These are phyloP conservation scores for Eurytoma adleriae DNA, from an alignment of 2,888 invertebrate genomes.

Conservation along the genomic window DNA sequence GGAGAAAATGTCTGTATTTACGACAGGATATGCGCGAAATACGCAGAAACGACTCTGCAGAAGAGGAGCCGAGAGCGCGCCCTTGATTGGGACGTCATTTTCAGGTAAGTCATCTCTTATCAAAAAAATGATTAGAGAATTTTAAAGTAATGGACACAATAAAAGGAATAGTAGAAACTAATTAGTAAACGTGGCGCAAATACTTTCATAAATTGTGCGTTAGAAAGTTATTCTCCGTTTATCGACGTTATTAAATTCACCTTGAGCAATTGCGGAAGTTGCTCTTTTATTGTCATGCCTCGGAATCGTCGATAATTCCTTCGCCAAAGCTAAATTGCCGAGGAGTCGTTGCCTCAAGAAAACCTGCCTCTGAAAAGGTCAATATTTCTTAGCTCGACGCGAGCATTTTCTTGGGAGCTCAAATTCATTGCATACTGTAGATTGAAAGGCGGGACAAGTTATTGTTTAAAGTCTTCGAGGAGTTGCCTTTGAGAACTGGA, in stretches of 20 bases:
- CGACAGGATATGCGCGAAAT: slow-evolving; percentile 86
- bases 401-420: no score
- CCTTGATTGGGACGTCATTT: slow-evolving; percentile 86
- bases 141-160: no score
- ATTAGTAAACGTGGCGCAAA: slow-evolving; percentile 8
- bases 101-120: slow-evolving; percentile 82
- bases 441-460: no score
- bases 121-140: no score
- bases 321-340: slow-evolving; percentile 23
- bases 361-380: slow-evolving; percentile 45
- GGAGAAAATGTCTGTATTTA: slow-evolving; percentile 88
- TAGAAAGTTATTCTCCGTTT: neutral
- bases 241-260: slow-evolving; percentile 4
- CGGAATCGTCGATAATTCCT: slow-evolving; percentile 38
- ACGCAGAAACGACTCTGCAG: slow-evolving; percentile 77
- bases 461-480: no score
- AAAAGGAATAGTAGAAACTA: neutral
- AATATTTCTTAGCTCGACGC: slow-evolving; percentile 48
- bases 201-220: slow-evolving; percentile 25
- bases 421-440: no score
- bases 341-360: slow-evolving; percentile 39
- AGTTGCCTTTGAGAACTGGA: no score
- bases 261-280: slow-evolving; percentile 11
- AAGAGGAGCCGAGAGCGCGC: slow-evolving; percentile 77
- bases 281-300: slow-evolving; percentile 13